These are phyloP conservation scores for Bombus picipes DNA, from an alignment of 1,140 invertebrate species.

Conservation along the genomic window DNA sequence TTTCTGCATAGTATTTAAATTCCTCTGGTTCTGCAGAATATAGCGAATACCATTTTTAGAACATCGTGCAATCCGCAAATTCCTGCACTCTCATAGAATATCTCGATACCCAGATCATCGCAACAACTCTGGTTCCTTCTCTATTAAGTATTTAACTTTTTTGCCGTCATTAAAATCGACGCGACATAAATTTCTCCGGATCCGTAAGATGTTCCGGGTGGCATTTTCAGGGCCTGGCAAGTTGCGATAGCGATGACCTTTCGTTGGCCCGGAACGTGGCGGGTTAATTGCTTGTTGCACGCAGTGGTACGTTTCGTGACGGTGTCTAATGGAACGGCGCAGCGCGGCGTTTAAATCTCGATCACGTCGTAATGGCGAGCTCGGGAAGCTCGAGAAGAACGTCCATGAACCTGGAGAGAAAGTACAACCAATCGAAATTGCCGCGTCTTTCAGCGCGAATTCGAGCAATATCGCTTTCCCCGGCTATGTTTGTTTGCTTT, in stretches of 20 bases:
- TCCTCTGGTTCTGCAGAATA: too few species aligned
- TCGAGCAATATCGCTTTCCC: neutral
- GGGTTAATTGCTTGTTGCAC: slow-evolving; percentile 32
- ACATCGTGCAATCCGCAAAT: too few species aligned
- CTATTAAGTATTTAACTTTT: too few species aligned
- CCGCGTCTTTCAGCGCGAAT: neutral
- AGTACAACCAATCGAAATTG: slow-evolving; percentile 15
- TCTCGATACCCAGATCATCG: too few species aligned
- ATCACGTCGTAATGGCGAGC: neutral
- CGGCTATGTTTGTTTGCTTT: slow-evolving; percentile 13
- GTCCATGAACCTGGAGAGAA: slow-evolving; percentile 39
- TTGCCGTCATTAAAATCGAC: neutral
- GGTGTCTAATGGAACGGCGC: too few species aligned
- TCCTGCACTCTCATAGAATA: too few species aligned
- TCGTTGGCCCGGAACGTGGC: neutral
- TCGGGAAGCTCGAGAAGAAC: neutral
- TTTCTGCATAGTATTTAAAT: too few species aligned
- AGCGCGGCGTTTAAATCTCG: neutral
- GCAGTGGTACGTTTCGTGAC: neutral
- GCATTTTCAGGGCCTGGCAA: neutral
- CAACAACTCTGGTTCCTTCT: too few species aligned
- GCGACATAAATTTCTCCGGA: neutral
- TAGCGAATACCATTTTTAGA: too few species aligned
- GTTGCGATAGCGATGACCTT: slow-evolving; percentile 16
- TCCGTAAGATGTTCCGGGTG: neutral